Conservation (phyloP, 2,888 invertebrate species). For the Coleophora flavipennella region DNA sequence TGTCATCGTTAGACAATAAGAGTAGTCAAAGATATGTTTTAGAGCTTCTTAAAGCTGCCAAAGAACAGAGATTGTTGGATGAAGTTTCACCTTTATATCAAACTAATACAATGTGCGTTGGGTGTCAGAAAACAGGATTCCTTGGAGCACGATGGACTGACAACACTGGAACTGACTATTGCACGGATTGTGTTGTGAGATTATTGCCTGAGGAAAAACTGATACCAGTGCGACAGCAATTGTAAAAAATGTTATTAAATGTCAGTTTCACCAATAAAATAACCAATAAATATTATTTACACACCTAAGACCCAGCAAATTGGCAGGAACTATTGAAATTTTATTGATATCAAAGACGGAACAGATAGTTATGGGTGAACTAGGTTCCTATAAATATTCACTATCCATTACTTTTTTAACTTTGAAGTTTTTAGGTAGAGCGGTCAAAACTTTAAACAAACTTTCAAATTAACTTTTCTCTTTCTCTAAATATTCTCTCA, state of each 20-base stretch:
- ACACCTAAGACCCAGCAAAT: no score
- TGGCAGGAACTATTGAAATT: no score
- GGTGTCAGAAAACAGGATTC: slow-evolving; percentile 55
- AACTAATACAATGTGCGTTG: slow-evolving; percentile 56
- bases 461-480: no score
- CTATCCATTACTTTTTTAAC: no score
- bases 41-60: slow-evolving; percentile 50
- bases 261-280: no score
- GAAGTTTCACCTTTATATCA: slow-evolving; percentile 55
- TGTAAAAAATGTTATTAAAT: slow-evolving; percentile 15
- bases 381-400: no score
- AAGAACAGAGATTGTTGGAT: slow-evolving; percentile 54
- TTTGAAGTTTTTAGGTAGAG: no score
- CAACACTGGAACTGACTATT: slow-evolving; percentile 61
- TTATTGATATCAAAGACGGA: no score
- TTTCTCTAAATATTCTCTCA: not conserved
- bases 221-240: slow-evolving; percentile 41
- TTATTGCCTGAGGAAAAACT: slow-evolving; percentile 49
- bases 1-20: slow-evolving; percentile 30
- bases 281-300: no score
- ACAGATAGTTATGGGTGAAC: no score
- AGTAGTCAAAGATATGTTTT: slow-evolving; percentile 38
- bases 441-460: no score
- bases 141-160: slow-evolving; percentile 64
- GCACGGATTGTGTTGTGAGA: slow-evolving; percentile 60